A percentile compares a stretch with the other conserved stretches of the same genome.
Evolutionary conservation across 1,140 invertebrate species (phyloP).

Genomic region (Semibalanus balanoides): DNA sequence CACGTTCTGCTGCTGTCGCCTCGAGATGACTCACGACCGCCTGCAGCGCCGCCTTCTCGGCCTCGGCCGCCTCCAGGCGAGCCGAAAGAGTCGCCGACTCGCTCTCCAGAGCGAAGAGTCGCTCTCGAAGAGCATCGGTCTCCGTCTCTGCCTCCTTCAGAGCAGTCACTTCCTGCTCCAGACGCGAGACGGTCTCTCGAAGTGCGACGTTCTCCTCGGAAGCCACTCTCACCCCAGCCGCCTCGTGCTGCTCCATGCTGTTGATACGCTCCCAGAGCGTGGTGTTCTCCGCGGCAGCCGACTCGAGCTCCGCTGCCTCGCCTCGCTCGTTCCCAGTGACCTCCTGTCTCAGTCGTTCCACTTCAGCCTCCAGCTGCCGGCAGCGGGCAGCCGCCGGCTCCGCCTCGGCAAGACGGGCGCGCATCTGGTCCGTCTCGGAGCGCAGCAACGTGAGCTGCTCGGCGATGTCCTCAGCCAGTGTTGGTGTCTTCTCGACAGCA

Average conservation of each 20-base stretch:
- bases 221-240: background rate
- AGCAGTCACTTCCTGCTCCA: background rate
- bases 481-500: background rate
- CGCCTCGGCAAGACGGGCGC: background rate
- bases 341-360: background rate
- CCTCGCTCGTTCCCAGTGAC: background rate
- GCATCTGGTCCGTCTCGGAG: background rate
- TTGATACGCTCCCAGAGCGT: background rate
- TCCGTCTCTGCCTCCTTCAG: background rate
- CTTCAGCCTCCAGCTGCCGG: background rate
- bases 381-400: background rate
- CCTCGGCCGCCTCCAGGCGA: background rate
- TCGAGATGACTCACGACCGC: background rate
- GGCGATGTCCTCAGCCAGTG: background rate
- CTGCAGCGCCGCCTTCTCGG: background rate
- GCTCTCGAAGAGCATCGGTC: no score
- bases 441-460: background rate
- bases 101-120: no score
- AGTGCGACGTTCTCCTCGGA: no score
- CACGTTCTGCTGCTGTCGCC: background rate
- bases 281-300: background rate
- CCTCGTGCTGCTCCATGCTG: background rate
- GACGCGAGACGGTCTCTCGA: no score
- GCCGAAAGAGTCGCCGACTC: background rate
- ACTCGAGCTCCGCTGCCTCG: background rate